Conservation (phyloP, 2,113 vertebrate genomes). For the Sinocyclocheilus grahami region DNA sequence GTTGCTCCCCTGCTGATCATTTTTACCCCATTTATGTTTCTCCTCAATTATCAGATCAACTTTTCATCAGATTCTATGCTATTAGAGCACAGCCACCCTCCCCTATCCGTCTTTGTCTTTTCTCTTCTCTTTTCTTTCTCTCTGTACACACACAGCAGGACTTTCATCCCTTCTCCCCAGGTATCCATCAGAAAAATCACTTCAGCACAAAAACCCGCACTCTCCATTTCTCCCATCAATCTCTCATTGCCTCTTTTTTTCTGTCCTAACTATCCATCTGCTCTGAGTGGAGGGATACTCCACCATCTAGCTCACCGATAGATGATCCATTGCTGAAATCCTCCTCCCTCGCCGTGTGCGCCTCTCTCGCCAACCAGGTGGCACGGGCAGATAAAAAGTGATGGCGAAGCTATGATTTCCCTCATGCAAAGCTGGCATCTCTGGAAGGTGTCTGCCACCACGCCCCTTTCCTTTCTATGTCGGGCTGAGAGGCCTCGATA, state of each 20-base stretch:
- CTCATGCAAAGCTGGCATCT: slow-evolving; percentile 53
- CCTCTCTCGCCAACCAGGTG: slow-evolving; percentile 65
- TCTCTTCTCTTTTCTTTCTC: background rate
- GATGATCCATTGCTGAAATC: slow-evolving; percentile 11
- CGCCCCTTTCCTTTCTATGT: slow-evolving; percentile 68
- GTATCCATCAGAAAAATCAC: slow-evolving; percentile 26
- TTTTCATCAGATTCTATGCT: background rate
- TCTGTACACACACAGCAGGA: background rate
- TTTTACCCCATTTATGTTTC: background rate
- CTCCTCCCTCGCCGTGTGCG: slow-evolving; percentile 22
- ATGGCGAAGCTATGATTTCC: slow-evolving; percentile 64
- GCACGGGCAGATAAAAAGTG: slow-evolving; percentile 65
- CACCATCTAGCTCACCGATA: slow-evolving; percentile 5
- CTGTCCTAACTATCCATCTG: background rate
- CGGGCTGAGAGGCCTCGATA: slow-evolving; percentile 68
- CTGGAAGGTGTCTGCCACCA: slow-evolving; percentile 68
- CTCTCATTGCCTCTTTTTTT: slow-evolving; percentile 22
- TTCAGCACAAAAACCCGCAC: background rate
- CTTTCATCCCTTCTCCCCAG: slow-evolving; percentile 18
- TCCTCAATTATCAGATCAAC: slow-evolving; percentile 24
- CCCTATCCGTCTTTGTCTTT: background rate
- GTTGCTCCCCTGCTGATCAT: background rate
- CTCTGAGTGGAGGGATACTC: background rate
- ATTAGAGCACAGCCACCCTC: slow-evolving; percentile 4
- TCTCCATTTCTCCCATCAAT: slow-evolving; percentile 2